These are phyloP conservation scores for Phalera bucephala DNA, from an alignment of 2,888 invertebrate genomes.

Conservation along the genomic window DNA sequence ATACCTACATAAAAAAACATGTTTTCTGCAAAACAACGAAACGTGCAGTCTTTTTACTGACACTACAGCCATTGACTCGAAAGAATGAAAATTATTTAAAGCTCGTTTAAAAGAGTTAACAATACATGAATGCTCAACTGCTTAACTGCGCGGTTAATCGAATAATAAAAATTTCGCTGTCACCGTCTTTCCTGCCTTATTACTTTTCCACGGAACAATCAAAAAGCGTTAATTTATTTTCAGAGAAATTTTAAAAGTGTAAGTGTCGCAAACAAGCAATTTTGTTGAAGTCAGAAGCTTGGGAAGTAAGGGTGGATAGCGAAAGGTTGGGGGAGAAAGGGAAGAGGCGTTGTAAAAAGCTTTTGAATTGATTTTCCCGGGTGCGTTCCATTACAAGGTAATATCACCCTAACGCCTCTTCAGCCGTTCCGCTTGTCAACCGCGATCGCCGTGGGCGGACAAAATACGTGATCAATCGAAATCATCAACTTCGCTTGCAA, in stretches of 20 bases:
- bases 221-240: slow-evolving; percentile 48
- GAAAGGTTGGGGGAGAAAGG: slow-evolving; percentile 2
- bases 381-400: no score
- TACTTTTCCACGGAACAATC: slow-evolving; percentile 28
- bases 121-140: slow-evolving; percentile 11
- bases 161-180: slow-evolving; percentile 22
- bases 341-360: slow-evolving; percentile 55
- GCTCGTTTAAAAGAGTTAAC: slow-evolving; percentile 7
- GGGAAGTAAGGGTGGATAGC: slow-evolving; percentile 17
- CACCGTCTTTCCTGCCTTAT: slow-evolving; percentile 20
- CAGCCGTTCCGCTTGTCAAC: no score
- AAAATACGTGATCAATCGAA: no score
- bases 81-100: background rate
- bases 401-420: no score
- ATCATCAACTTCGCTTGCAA: no score
- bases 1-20: no score
- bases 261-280: slow-evolving; percentile 53
- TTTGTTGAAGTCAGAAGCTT: slow-evolving; percentile 39
- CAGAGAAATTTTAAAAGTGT: slow-evolving; percentile 45
- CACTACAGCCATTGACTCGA: no score
- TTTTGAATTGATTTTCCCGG: slow-evolving; percentile 74
- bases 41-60: no score
- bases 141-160: slow-evolving; percentile 15
- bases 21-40: no score
- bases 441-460: no score